These are phyloP conservation scores for Pelmatolapia mariae DNA, from an alignment of 2,113 vertebrate genomes.

Conservation along the genomic window DNA sequence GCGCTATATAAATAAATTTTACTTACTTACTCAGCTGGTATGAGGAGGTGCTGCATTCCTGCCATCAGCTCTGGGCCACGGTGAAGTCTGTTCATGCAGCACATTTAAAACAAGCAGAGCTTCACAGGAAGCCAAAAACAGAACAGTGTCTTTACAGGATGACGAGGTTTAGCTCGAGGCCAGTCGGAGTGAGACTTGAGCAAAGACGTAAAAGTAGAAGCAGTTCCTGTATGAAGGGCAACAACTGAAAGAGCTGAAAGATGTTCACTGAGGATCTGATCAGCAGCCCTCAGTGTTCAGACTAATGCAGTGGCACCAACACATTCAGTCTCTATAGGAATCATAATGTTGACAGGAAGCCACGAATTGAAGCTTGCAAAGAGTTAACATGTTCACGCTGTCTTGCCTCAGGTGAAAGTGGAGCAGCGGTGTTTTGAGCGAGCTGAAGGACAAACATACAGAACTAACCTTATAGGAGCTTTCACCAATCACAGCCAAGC, in stretches of 20 bases:
- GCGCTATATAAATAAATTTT: not conserved
- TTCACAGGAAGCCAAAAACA: not conserved
- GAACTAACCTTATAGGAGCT: not conserved
- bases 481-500: not conserved
- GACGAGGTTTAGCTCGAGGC: not conserved
- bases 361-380: not conserved
- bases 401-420: not conserved
- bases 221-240: not conserved
- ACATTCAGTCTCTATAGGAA: not conserved
- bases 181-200: not conserved
- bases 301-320: not conserved
- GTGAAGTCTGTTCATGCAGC: not conserved
- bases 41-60: not conserved
- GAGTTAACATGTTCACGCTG: not conserved
- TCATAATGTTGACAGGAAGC: not conserved
- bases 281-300: not conserved
- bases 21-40: not conserved
- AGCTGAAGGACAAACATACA: too few species aligned
- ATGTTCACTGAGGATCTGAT: not conserved
- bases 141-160: not conserved
- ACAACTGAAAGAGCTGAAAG: not conserved
- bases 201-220: not conserved
- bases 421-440: not conserved
- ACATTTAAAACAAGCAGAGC: not conserved
- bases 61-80: not conserved